Evolutionary conservation across 2,113 vertebrate species (phyloP), one percentile per base, ranked within the genome.

Genomic region (Mugil cephalus): DNA sequence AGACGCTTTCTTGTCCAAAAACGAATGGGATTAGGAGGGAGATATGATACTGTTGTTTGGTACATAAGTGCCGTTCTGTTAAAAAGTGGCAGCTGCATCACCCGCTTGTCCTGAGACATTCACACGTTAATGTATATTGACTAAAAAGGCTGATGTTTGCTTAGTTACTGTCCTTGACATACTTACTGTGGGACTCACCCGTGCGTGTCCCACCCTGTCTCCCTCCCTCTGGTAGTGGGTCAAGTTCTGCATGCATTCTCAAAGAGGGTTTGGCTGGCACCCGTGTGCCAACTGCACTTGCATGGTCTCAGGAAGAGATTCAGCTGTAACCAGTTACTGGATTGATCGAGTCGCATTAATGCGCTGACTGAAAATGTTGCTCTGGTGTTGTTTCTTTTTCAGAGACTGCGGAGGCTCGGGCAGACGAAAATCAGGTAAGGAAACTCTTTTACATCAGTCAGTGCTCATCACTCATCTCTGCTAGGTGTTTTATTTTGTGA

Each of bases 351-450:
- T 35, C 1, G 0, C 46, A 15, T 73, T 46, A 36, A 74, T 73
- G 46, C 30, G 15, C 58, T 66, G 63, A 46, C 92, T 97, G 94
- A 97, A 85, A 89, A 97, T 97, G 96, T 92, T 96, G 90, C 79
- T 97, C 74, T 97, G 95, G 86, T 98, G 95, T 94, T 97, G 95
- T 87, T 96, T 97, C 71, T 92, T 95, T 97, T 96, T 84, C 93
- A 98, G 97, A 92, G 96, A 98, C 73, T 95, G 94, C 90, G 89
- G 92, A 24, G 95, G 95, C 74, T 86, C 90, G 7, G 96, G 96
- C 8, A 97, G 94, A 83, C 95, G 95, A 56, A 98, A 96, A 93
- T 96, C 96, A 94, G 97, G 97, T 98, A 95, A 96, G 95, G 35
- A 45, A 11, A 50, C 24, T 45, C 10, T 48, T 48, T 70, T 69